These are phyloP conservation scores for Panopea generosa DNA, from an alignment of 2,888 invertebrate genomes.

Conservation along the genomic window DNA sequence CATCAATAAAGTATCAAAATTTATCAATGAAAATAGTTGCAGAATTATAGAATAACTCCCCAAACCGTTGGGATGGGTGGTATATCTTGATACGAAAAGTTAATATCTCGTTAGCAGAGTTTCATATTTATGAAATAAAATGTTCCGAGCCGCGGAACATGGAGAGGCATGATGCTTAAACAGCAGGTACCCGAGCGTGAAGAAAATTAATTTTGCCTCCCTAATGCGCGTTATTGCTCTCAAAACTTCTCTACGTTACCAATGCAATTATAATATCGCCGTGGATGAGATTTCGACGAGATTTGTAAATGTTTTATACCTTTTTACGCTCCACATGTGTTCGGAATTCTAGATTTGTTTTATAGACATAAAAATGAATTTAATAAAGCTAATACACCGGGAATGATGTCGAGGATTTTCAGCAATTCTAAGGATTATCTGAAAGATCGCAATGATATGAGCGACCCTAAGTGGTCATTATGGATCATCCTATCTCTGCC, in stretches of 20 bases:
- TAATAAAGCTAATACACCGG: conserved; percentile 41
- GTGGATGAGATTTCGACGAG: conserved; percentile 27
- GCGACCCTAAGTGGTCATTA: conserved; percentile 7
- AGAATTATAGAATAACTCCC: conserved; percentile 19
- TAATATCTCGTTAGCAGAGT: conserved; percentile 29
- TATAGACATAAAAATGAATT: conserved; percentile 40
- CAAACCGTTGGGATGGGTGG: conserved; percentile 21
- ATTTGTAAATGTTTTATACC: conserved; percentile 46
- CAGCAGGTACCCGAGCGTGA: conserved; percentile 20
- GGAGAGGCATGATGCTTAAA: conserved; percentile 24
- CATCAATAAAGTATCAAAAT: conserved; percentile 39
- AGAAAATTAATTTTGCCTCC: conserved; percentile 32
- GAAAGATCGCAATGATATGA: not conserved
- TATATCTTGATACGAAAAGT: conserved; percentile 1
- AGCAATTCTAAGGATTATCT: conserved; percentile 1
- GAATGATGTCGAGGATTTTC: conserved; percentile 5
- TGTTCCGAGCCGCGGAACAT: conserved; percentile 18
- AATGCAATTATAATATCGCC: conserved; percentile 35
- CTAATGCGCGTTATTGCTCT: conserved; percentile 20
- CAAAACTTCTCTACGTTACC: conserved; percentile 18
- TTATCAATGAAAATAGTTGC: conserved; percentile 32
- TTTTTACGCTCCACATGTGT: conserved; percentile 28
- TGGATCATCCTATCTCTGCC: not conserved
- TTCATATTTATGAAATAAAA: conserved; percentile 28
- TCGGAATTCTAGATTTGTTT: conserved; percentile 38